Percentiles rank a stretch among this genome's conserved stretches.
Evolutionary conservation across 2,888 invertebrate species (phyloP).

Genomic region (Sinhomidia bicolor): DNA sequence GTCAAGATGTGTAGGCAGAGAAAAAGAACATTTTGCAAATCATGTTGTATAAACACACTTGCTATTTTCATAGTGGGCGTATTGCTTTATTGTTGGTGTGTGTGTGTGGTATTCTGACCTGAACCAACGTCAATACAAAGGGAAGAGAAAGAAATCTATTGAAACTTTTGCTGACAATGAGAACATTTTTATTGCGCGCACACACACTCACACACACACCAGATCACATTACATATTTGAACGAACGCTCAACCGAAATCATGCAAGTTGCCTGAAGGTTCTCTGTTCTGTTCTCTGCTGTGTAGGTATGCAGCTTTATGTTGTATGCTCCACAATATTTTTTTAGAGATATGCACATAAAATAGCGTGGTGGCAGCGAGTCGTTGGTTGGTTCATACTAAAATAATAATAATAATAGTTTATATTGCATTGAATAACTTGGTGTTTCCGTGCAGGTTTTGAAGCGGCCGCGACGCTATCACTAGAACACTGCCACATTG

Average conservation of each 20-base stretch:
- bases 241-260: not conserved
- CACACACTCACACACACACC: constrained; percentile 10
- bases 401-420: not conserved
- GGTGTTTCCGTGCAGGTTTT: not conserved
- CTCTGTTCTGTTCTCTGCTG: not conserved
- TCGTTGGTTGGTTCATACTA: too few relatives aligned
- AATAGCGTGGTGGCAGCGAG: too few relatives aligned
- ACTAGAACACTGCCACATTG: not conserved
- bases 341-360: too few relatives aligned
- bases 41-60: constrained; percentile 47
- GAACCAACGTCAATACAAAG: constrained; percentile 49
- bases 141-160: not conserved
- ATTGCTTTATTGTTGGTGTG: too few relatives aligned
- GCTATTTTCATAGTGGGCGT: constrained; percentile 28
- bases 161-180: constrained; percentile 46
- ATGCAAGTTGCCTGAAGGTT: constrained; percentile 34
- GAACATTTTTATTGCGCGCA: constrained; percentile 52
- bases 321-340: too few relatives aligned
- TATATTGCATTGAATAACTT: constrained; percentile 5
- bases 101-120: constrained; percentile 17
- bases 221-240: too few relatives aligned
- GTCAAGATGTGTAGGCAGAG: too few relatives aligned
- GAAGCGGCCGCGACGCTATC: not conserved
- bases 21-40: constrained; percentile 43
- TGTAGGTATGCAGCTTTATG: not conserved